These are phyloP conservation scores for Bubo scandiacus DNA, from an alignment of 2,113 vertebrate genomes.

Conservation along the genomic window DNA sequence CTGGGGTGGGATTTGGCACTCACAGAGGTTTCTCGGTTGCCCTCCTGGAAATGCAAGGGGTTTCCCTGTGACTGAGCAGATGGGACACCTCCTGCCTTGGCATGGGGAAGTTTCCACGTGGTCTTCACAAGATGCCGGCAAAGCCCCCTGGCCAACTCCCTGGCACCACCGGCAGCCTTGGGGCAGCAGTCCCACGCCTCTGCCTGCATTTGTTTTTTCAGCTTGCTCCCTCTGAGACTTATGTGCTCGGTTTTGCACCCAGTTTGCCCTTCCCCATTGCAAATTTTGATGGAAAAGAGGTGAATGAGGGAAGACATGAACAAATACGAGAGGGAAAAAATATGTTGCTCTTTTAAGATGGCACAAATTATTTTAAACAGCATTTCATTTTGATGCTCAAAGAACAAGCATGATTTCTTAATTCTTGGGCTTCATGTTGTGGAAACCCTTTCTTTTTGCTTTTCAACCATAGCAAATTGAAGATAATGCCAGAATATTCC, in stretches of 20 bases:
- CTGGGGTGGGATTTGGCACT: background rate
- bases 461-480: background rate
- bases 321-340: background rate
- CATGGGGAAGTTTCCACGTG: fast-evolving
- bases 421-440: background rate
- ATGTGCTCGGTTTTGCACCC: fast-evolving
- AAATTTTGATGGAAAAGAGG: background rate
- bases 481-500: background rate
- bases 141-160: fast-evolving
- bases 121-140: background rate
- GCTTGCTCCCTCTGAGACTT: background rate
- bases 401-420: background rate
- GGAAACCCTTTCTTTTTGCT: background rate
- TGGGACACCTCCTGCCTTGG: background rate
- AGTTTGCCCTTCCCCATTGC: background rate
- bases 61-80: fast-evolving
- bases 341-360: background rate
- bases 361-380: background rate
- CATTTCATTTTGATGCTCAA: background rate
- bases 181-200: fast-evolving
- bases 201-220: background rate
- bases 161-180: fast-evolving
- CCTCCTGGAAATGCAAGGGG: background rate
- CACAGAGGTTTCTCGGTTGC: background rate
- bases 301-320: background rate